phyloP scores from a whole-genome alignment of 2,113 vertebrate genomes.

The Dryoscopus gambensis region DNA sequence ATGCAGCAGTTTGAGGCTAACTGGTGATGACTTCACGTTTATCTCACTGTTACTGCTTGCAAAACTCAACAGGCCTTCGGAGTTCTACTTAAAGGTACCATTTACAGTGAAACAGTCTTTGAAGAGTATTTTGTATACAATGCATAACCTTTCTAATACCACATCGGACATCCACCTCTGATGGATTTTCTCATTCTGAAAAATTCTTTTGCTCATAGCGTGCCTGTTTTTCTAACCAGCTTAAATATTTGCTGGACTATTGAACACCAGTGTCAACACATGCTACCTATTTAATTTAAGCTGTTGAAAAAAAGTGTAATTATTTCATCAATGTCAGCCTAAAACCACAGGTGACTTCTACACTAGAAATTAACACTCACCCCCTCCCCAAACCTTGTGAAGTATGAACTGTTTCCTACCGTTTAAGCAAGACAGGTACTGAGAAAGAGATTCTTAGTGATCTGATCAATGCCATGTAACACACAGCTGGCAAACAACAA shows the following conservation, averaged over 20 bases:
- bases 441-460: not conserved
- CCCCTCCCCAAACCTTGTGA: not conserved
- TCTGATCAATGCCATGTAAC: not conserved
- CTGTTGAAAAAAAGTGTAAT: not conserved
- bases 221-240: not conserved
- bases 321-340: not conserved
- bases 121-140: not conserved
- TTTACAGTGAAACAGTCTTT: not conserved
- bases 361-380: not conserved
- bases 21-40: not conserved
- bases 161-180: not conserved
- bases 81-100: not conserved
- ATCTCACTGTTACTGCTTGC: not conserved
- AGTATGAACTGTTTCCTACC: not conserved
- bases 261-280: not conserved
- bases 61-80: not conserved
- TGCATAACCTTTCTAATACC: not conserved
- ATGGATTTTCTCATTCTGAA: not conserved
- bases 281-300: not conserved
- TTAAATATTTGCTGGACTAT: not conserved
- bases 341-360: not conserved
- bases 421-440: not conserved
- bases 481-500: not conserved
- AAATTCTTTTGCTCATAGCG: not conserved
- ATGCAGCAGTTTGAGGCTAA: not conserved